Percentiles rank a stretch among this genome's conserved stretches.
Conservation (phyloP, 2,113 vertebrate genomes). For the Oxygymnocypris stewartii region DNA sequence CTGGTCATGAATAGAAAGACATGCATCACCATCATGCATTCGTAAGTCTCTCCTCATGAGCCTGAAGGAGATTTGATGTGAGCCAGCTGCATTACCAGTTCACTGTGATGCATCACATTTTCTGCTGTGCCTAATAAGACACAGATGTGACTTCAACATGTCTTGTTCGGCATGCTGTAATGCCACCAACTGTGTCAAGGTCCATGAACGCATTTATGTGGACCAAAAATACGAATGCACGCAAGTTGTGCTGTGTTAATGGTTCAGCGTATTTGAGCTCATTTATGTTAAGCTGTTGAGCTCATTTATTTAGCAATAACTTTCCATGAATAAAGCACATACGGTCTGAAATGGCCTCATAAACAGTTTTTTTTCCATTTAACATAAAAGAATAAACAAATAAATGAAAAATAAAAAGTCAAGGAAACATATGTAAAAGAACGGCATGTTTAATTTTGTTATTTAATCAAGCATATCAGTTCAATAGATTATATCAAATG, state of each 20-base stretch:
- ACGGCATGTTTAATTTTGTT: not conserved
- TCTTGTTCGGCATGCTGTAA: not conserved
- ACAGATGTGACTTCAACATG: slow-evolving; percentile 11
- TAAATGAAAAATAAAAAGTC: not conserved
- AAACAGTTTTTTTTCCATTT: not conserved
- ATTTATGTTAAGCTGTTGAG: not conserved
- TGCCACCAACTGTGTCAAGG: slow-evolving; percentile 2
- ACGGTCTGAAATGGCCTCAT: not conserved
- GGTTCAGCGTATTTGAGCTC: not conserved
- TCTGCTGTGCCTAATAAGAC: slow-evolving; percentile 14
- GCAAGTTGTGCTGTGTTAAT: slow-evolving; percentile 23
- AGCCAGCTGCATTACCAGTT: slow-evolving; percentile 42
- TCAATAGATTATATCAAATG: not conserved
- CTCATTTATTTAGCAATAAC: slow-evolving; percentile 19
- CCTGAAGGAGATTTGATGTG: slow-evolving; percentile 40
- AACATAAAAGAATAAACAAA: not conserved
- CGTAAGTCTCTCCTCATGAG: not conserved
- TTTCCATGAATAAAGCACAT: not conserved
- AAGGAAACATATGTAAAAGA: not conserved
- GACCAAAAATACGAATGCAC: not conserved
- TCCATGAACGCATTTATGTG: not conserved
- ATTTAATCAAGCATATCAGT: not conserved
- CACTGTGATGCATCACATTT: slow-evolving; percentile 10
- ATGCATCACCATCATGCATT: slow-evolving; percentile 44
- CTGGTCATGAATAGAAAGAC: not conserved